Base-by-base conservation (phyloP, 2,113 vertebrate genomes). In the Scolopax mira region DNA sequence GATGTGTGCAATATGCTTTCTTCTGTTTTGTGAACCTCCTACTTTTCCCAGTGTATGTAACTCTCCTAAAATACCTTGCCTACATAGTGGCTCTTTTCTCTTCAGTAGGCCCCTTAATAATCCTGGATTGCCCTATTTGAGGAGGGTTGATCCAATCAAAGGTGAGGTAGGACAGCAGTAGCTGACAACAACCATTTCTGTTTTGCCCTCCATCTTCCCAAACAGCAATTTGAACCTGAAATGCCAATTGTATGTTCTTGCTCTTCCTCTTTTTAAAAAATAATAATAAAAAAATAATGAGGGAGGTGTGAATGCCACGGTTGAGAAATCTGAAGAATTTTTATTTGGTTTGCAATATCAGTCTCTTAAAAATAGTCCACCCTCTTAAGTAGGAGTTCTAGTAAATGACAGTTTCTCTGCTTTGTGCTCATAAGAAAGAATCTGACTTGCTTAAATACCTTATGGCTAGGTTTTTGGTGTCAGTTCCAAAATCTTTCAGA, bases 101-200 rank as follows among this genome's bases (percentile, higher is more conserved):
- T 78, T 70, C 30, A 8, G 12, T 25, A 81, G 79, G 72, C 75
- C 72, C 27, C 37, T 88, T 44, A 42, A 18, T 97, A 96, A 97
- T 97, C 96, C 94, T 82, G 94, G 94, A 84, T 96, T 96, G 70
- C 91, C 89, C 95, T 96, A 75, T 87, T 94, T 95, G 70, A 44
- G 77, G 27, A 74, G 61, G 18, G 30, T 48, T 97, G 77, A 96
- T 75, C 91, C 94, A 87, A 48, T 93, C 77, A 65, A 79, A 95
- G 89, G 86, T 96, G 86, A 79, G 77, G 31, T 65, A 79, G 79
- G 60, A 58, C 67, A 73, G 75, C 44, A 21, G 30, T 41, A n/a
- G 35, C 67, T 92, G 61, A 25, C 21, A 55, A 3, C 25, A 57
- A 7, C 15, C 51, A 1, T 60, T 85, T 64, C 57, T 64, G 0